phyloP scores from a whole-genome alignment of 2,888 invertebrate genomes.

The Phyto melanocephala region DNA sequence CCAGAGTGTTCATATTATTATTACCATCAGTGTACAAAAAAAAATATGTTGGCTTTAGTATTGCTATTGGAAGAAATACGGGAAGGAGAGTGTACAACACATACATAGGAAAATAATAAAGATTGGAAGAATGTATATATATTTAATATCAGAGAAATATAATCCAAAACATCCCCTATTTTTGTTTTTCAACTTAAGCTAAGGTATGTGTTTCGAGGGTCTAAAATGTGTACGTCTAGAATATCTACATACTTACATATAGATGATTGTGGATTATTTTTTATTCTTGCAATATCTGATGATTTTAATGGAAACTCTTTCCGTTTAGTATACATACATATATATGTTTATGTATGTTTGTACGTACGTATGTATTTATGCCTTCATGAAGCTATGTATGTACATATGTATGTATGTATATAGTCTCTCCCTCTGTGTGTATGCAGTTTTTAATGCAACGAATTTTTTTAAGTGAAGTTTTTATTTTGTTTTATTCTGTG shows the following conservation, averaged over 20 bases:
- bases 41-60: conserved; percentile 5
- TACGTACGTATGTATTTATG: background rate
- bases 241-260: too few species aligned
- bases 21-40: background rate
- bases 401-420: background rate
- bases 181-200: conserved; percentile 15
- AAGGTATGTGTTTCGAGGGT: conserved; percentile 10
- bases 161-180: conserved; percentile 62
- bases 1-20: background rate
- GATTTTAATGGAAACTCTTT: background rate
- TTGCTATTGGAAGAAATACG: conserved; percentile 34
- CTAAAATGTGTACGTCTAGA: background rate
- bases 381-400: too few species aligned
- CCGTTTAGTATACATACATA: background rate
- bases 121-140: conserved; percentile 57
- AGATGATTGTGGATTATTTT: background rate
- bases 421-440: background rate
- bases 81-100: background rate
- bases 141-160: conserved; percentile 41
- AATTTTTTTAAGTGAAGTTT: conserved; percentile 41
- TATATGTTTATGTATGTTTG: background rate
- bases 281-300: background rate
- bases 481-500: background rate
- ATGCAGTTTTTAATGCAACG: conserved; percentile 42
- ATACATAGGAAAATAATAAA: conserved; percentile 7